Base-by-base conservation (phyloP, 2,113 vertebrate species). In the Hemiprocne comata region DNA sequence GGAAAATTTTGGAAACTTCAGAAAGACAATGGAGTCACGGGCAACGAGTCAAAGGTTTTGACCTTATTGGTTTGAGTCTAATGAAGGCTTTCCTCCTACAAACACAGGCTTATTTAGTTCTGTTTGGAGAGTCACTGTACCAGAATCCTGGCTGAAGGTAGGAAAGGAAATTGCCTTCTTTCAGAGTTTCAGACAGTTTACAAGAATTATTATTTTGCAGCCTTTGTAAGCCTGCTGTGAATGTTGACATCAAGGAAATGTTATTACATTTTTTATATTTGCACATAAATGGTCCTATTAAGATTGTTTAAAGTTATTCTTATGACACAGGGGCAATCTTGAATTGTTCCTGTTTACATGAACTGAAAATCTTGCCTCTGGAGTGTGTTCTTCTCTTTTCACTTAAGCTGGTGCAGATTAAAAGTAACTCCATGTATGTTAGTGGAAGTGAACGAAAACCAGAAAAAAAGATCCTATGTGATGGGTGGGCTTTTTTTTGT, bases 91-190 rank as follows among this genome's bases (percentile, higher is more conserved):
- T 95, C 36, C 40, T 87, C 31, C 48, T 72, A 26, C 28, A 77
- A 86, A 84, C 51, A 78, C 57, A 71, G 28, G 31, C 6, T 64
- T 76, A 64, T 38, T 94, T 85, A 84, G 21, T 90, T 94, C 70
- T 90, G 44, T 77, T 93, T 90, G 73, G n/a, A 87, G n/a, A 81
- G 70, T 73, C 73, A 87, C 54, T 76, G 62, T 89, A 81, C 44
- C 8, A 10, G 70, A 36, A 90, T 89, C 61, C 28, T 84, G 85
- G 65, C 48, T 78, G 57, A 84, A 85, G 57, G 61, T 28, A 57
- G 55, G 46, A 71, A 80, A 87, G 69, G 69, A 93, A 94, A 92
- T 72, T 75, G 26, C 66, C 18, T 42, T 67, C 23, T 76, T 87
- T 73, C 9, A 6, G 79, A 57, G 61, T 91, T 96, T 62, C 33